These are phyloP conservation scores for Stramonita haemastoma DNA, from an alignment of 2,888 invertebrate genomes.

Conservation along the genomic window DNA sequence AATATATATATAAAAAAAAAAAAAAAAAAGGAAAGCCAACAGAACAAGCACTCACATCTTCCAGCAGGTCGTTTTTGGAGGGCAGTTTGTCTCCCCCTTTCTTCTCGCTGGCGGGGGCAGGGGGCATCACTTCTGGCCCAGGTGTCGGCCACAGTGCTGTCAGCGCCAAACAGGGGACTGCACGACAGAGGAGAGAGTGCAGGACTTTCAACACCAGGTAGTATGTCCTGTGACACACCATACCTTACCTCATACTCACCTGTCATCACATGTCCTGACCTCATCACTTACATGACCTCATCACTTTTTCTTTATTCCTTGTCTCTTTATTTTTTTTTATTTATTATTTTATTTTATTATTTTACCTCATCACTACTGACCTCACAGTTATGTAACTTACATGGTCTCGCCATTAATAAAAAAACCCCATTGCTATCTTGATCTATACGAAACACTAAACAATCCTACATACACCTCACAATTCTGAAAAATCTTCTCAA, in stretches of 20 bases:
- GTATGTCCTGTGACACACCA: too few species aligned
- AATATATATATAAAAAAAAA: background rate
- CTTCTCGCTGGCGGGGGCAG: constrained; percentile 38
- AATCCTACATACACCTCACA: too few species aligned
- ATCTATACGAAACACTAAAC: too few species aligned
- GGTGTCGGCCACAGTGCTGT: constrained; percentile 64
- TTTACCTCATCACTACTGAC: too few species aligned
- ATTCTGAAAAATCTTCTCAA: too few species aligned
- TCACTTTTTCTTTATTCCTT: background rate
- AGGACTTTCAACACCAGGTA: background rate
- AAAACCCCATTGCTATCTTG: too few species aligned
- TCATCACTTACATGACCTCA: background rate
- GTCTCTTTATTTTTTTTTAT: too few species aligned
- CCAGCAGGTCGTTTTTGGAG: constrained; percentile 53
- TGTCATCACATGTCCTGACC: too few species aligned
- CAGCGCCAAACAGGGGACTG: constrained; percentile 58
- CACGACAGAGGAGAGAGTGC: background rate
- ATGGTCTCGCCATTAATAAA: too few species aligned
- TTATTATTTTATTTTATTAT: too few species aligned
- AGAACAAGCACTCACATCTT: constrained; percentile 58
- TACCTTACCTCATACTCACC: too few species aligned
- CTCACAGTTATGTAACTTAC: too few species aligned
- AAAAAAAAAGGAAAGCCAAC: background rate
- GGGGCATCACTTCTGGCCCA: constrained; percentile 54
- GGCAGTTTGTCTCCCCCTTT: constrained; percentile 46